These are phyloP conservation scores for Eubasilissa splendida DNA, from an alignment of 2,888 invertebrate species.

Conservation along the genomic window DNA sequence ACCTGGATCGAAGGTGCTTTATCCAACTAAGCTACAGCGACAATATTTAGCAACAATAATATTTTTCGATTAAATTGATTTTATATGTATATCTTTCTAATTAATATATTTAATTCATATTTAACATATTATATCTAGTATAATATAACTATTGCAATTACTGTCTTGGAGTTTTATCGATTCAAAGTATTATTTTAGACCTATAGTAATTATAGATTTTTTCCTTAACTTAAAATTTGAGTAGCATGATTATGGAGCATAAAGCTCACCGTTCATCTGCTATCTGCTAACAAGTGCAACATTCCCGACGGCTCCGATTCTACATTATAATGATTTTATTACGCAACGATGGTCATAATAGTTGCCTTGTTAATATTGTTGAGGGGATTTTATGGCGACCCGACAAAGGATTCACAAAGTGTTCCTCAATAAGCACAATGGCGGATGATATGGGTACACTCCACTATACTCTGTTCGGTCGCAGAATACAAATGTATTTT, in stretches of 20 bases:
- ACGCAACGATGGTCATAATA: conserved; percentile 32
- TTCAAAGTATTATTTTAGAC: background rate
- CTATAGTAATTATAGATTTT: background rate
- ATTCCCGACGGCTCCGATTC: conserved; percentile 19
- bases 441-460: conserved; percentile 4
- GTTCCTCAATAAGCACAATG: conserved; percentile 18
- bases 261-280: conserved; percentile 14
- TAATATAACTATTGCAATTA: too few species aligned
- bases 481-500: background rate
- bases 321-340: conserved; percentile 41
- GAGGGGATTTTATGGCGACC: conserved; percentile 31
- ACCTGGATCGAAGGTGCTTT: too few species aligned
- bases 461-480: conserved; percentile 3
- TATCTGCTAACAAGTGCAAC: conserved; percentile 24
- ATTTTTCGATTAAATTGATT: too few species aligned
- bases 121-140: too few species aligned
- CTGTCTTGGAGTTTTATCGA: too few species aligned
- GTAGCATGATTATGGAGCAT: background rate
- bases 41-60: too few species aligned
- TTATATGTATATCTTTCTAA: too few species aligned
- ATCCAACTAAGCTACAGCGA: too few species aligned
- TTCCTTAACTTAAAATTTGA: background rate
- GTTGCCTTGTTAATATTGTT: conserved; percentile 45
- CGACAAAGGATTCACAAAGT: conserved; percentile 43
- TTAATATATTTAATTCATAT: too few species aligned